A percentile compares a stretch with the other conserved stretches of the same genome.
These are phyloP conservation scores for Synanthedon vespiformis DNA, from an alignment of 2,888 invertebrate species.

Conservation along the genomic window DNA sequence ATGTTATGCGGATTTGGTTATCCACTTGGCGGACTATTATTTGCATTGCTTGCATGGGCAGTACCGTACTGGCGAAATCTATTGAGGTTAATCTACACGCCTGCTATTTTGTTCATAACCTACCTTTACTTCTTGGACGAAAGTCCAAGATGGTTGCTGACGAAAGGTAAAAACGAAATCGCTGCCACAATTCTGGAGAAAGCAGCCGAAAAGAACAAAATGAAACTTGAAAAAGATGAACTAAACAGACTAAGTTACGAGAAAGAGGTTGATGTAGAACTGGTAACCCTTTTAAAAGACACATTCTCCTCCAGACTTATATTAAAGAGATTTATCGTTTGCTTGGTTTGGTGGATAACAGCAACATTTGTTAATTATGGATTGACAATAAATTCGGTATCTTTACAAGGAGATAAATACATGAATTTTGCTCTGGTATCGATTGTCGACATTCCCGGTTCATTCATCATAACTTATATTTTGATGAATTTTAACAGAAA, in stretches of 20 bases:
- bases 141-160: constrained; percentile 75
- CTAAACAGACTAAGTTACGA: constrained; percentile 1
- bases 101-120: constrained; percentile 69
- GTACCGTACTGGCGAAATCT: constrained; percentile 72
- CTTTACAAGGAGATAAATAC: constrained; percentile 1
- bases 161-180: constrained; percentile 67
- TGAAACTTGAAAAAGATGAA: constrained; percentile 4
- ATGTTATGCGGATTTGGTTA: constrained; percentile 65
- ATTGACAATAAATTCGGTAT: constrained; percentile 2
- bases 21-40: constrained; percentile 67
- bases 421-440: constrained; percentile 2
- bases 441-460: constrained; percentile 1
- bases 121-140: constrained; percentile 74
- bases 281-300: constrained; percentile 12
- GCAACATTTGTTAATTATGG: constrained; percentile 2
- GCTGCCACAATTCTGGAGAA: constrained; percentile 67
- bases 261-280: constrained; percentile 1
- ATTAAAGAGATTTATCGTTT: constrained; percentile 42
- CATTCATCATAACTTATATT: background rate
- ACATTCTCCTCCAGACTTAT: constrained; percentile 40
- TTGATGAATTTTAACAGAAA: constrained; percentile 52
- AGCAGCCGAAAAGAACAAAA: constrained; percentile 44
- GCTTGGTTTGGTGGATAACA: constrained; percentile 45
- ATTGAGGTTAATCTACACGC: constrained; percentile 72
- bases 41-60: constrained; percentile 72